Conservation (phyloP, 92 coral and sea anemone genomes). For the Bergia sp. region DNA sequence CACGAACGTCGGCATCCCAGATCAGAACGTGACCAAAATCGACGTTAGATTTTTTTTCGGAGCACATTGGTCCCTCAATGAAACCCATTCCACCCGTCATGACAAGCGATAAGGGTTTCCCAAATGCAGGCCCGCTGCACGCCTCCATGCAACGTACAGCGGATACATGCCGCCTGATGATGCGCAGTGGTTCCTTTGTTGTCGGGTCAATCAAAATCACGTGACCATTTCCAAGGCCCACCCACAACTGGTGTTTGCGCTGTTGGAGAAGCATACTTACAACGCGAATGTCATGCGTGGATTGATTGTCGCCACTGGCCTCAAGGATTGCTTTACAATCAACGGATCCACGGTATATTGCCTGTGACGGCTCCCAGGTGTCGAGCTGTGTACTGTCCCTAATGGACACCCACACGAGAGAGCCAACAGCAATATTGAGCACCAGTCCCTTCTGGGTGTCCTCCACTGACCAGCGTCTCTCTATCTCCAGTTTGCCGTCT, state of each 20-base stretch:
- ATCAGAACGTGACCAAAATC: constrained; percentile 89
- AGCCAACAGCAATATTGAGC: constrained; percentile 82
- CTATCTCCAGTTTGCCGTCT: constrained; percentile 52
- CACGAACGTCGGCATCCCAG: constrained; percentile 92
- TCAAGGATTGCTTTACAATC: constrained; percentile 72
- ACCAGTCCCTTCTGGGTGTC: constrained; percentile 72
- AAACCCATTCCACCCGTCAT: constrained; percentile 97
- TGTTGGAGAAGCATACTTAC: constrained; percentile 77
- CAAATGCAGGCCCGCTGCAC: constrained; percentile 62
- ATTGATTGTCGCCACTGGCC: constrained; percentile 57
- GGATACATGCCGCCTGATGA: constrained; percentile 83
- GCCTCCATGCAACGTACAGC: constrained; percentile 93
- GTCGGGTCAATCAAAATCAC: constrained; percentile 80
- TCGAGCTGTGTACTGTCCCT: constrained; percentile 74
- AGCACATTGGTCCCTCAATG: constrained; percentile 72
- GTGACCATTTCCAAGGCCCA: constrained; percentile 94
- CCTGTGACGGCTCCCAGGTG: constrained; percentile 79
- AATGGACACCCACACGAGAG: constrained; percentile 83
- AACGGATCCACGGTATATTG: constrained; percentile 66
- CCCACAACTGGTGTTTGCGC: constrained; percentile 76
- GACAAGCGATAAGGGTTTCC: constrained; percentile 75
- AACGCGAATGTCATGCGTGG: constrained; percentile 79
- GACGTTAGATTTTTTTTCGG: constrained; percentile 52
- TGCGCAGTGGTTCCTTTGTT: constrained; percentile 71
- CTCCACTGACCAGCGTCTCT: constrained; percentile 83